Conservation (phyloP, 2,797 vertebrate species). For the Luscinia luscinia region DNA sequence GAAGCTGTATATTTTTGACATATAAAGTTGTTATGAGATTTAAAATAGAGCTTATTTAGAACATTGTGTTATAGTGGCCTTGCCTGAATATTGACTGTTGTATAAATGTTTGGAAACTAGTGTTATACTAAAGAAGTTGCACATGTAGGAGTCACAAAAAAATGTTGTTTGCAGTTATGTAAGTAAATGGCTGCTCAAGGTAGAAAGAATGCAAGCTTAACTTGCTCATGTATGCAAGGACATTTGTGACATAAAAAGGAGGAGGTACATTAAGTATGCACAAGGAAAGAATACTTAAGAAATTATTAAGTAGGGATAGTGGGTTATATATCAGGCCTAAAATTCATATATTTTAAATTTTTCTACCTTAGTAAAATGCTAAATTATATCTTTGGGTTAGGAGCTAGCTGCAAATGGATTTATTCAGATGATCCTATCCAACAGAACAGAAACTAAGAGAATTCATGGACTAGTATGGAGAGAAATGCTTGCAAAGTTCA, state of each 20-base stretch:
- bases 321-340: not conserved
- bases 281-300: not conserved
- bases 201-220: not conserved
- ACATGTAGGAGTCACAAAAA: not conserved
- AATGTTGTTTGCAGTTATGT: not conserved
- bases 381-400: not conserved
- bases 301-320: not conserved
- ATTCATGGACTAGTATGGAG: not conserved
- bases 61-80: not conserved
- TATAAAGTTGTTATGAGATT: not conserved
- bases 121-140: not conserved
- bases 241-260: rapidly evolving
- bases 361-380: not conserved
- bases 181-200: not conserved
- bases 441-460: not conserved
- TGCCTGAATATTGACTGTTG: not conserved
- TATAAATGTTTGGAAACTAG: not conserved
- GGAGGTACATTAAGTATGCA: not conserved
- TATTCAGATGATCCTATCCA: not conserved
- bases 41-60: not conserved
- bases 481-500: not conserved
- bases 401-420: not conserved
- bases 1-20: not conserved
- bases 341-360: not conserved
- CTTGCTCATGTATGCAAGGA: not conserved